phyloP scores from a whole-genome alignment of 2,797 vertebrate genomes.

The Diplodus puntazzo region DNA sequence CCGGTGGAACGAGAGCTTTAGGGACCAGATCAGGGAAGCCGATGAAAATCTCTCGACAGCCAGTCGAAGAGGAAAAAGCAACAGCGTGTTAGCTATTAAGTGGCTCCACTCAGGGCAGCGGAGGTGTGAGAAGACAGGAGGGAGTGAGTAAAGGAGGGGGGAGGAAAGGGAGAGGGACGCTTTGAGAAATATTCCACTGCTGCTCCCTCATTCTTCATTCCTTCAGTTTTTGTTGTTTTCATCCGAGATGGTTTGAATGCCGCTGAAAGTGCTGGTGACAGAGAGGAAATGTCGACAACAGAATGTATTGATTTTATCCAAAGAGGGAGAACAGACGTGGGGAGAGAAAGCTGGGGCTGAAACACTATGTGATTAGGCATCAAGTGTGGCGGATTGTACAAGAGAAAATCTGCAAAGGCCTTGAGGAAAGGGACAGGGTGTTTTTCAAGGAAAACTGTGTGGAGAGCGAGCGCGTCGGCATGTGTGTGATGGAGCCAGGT shows the following conservation, averaged over 20 bases:
- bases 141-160: conserved; percentile 50
- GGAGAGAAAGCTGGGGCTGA: conserved; percentile 13
- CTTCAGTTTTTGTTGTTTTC: conserved; percentile 4
- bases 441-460: conserved; percentile 35
- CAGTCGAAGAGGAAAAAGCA: conserved; percentile 34
- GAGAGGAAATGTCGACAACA: conserved; percentile 35
- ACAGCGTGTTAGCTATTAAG: conserved; percentile 45
- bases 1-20: conserved; percentile 36
- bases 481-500: conserved; percentile 8
- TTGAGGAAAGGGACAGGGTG: conserved; percentile 32
- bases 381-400: conserved; percentile 29
- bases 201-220: conserved; percentile 48
- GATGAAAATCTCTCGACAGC: conserved; percentile 50
- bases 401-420: conserved; percentile 20
- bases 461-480: background rate
- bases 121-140: conserved; percentile 56
- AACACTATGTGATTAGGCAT: conserved; percentile 55
- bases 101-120: conserved; percentile 51
- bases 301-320: conserved; percentile 51
- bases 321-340: conserved; percentile 42
- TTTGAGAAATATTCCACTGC: conserved; percentile 45
- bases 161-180: conserved; percentile 20
- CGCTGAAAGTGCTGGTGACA: conserved; percentile 48
- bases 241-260: conserved; percentile 29
- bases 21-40: conserved; percentile 40